Evolutionary conservation across 2,888 invertebrate species (phyloP).

Genomic region (Nycteola revayana): DNA sequence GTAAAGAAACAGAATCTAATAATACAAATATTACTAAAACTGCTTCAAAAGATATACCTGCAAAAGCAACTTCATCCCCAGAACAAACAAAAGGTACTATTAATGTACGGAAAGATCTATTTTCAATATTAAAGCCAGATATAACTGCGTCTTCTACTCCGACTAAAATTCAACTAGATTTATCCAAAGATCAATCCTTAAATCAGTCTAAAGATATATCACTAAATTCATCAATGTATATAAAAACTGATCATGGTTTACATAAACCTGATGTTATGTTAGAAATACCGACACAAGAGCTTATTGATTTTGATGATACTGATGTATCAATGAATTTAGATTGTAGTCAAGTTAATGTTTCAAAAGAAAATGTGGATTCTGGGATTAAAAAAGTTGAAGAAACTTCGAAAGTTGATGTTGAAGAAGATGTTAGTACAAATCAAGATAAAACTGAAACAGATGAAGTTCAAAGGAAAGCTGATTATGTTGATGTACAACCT

Average conservation of each 20-base stretch:
- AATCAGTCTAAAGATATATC: neutral
- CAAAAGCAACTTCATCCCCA: neutral
- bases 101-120: neutral
- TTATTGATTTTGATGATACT: conserved; percentile 47
- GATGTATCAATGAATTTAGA: conserved; percentile 27
- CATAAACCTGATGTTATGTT: conserved; percentile 65
- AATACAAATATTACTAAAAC: too few species aligned
- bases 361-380: neutral
- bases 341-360: conserved; percentile 11
- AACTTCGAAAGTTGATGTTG: conserved; percentile 3
- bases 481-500: neutral
- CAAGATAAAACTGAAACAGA: neutral
- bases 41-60: neutral
- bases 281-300: conserved; percentile 62
- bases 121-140: too few species aligned
- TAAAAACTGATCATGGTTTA: conserved; percentile 42
- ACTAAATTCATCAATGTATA: neutral
- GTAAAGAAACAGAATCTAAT: too few species aligned
- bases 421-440: neutral
- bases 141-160: too few species aligned
- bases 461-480: neutral
- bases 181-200: too few species aligned
- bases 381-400: neutral
- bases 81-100: neutral
- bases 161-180: too few species aligned